phyloP scores from a whole-genome alignment of 2,113 vertebrate species.

The Trematocara zebra region DNA sequence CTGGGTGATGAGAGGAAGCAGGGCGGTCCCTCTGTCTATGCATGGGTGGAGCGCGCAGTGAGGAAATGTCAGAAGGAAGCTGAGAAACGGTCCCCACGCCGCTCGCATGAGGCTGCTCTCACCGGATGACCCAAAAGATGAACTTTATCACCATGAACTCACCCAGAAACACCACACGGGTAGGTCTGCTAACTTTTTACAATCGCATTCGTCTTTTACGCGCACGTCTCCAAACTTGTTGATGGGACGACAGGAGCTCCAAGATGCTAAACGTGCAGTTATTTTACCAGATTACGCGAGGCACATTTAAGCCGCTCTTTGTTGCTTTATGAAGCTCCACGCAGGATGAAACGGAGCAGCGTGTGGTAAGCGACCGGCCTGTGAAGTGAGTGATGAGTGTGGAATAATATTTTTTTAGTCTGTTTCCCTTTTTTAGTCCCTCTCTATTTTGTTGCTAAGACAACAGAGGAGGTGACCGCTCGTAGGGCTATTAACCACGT shows the following conservation, averaged over 20 bases:
- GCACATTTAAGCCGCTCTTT: not conserved
- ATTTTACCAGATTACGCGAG: not conserved
- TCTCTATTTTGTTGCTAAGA: constrained; percentile 43
- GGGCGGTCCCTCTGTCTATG: not conserved
- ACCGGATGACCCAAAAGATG: not conserved
- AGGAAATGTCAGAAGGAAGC: constrained; percentile 32
- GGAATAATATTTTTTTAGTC: not conserved
- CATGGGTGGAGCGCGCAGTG: constrained; percentile 42
- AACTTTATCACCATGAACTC: not conserved
- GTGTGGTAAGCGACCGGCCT: not conserved
- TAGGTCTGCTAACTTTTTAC: not conserved
- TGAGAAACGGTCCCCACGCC: not conserved
- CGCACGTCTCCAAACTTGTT: not conserved
- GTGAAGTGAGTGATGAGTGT: not conserved
- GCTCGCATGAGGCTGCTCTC: not conserved
- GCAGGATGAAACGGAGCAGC: not conserved
- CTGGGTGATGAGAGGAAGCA: not conserved
- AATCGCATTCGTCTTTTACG: not conserved
- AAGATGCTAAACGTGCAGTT: not conserved
- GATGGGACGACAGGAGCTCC: not conserved
- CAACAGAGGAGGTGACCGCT: constrained; percentile 5
- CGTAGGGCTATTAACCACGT: not conserved
- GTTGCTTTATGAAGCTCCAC: not conserved
- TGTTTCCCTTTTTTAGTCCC: constrained; percentile 3
- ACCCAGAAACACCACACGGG: not conserved